Evolutionary conservation across 2,797 vertebrate genomes (phyloP), one percentile per base, ranked within the genome.

Genomic region (Alosa sapidissima): DNA sequence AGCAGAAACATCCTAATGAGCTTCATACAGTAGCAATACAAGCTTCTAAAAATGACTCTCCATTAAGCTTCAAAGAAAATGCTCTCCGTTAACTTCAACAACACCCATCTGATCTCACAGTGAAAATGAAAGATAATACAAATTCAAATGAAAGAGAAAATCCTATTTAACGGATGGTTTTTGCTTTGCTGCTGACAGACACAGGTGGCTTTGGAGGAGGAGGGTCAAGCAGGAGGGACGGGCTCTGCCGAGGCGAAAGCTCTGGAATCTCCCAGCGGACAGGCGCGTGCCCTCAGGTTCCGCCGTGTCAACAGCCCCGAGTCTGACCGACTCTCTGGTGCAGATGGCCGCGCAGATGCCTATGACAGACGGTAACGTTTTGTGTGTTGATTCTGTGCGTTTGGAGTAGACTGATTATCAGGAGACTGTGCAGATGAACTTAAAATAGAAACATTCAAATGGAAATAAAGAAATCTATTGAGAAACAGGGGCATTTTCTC

Each of bases 281-380:
- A 95, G 82, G 93, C 91, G 0, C 95, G 94, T 54, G 96, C 95
- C 85, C 94, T 96, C 28, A 92, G 95, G 68, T 97, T 96, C 87
- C 94, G 95, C 49, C 94, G 96, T 9, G 93, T 96, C 85, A 97
- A 96, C 93, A 97, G 97, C 91, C 96, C 96, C 0, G 96, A 97
- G 88, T 97, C 97, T 0, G 97, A 97, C 60, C 93, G 95, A 62
- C 93, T 96, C 2, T 97, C 96, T 82, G 96, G 95, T 0, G 96
- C 94, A 0, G 96, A 97, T 0, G 96, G 95, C 72, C 94, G 95
- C 88, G 94, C 85, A 62, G 96, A 97, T 28, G 92, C 92, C 0
- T 94, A 92, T 0, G 96, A 97, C 85, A 95, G 94, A 92, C 96
- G 96, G 97, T 97, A 60, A 19, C 21, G 24, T 19, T 3, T 78